phyloP scores from a whole-genome alignment of 2,888 invertebrate genomes.

The Drosophila koepferae region DNA sequence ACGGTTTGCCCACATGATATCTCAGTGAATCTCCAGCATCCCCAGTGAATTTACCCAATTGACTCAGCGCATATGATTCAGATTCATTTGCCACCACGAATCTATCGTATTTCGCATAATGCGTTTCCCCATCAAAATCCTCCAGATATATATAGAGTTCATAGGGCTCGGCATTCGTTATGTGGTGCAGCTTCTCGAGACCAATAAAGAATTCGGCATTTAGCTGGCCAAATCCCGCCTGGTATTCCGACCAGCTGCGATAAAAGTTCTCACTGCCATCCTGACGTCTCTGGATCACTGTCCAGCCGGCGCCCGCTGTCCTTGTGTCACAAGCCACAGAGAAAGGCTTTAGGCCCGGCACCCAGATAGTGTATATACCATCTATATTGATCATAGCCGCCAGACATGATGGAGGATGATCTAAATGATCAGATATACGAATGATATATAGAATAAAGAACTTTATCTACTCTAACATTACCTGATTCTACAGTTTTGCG shows the following conservation, averaged over 20 bases:
- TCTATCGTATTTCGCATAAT: conserved; percentile 87
- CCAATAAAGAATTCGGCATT: conserved; percentile 90
- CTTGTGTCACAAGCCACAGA: conserved; percentile 57
- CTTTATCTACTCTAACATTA: background rate
- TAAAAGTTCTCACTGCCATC: conserved; percentile 89
- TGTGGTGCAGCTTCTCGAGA: conserved; percentile 87
- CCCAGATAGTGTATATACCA: conserved; percentile 51
- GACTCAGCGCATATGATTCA: conserved; percentile 88
- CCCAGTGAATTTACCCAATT: conserved; percentile 88
- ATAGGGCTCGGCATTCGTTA: conserved; percentile 83
- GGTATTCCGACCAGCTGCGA: conserved; percentile 88
- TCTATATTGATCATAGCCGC: conserved; percentile 67
- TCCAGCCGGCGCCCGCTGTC: conserved; percentile 87
- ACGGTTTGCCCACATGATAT: conserved; percentile 89
- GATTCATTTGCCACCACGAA: conserved; percentile 88
- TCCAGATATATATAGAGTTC: conserved; percentile 88
- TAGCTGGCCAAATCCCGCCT: conserved; percentile 89
- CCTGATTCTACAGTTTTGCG: background rate
- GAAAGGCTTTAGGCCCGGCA: conserved; percentile 82
- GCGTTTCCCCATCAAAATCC: conserved; percentile 87
- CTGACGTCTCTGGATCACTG: conserved; percentile 88
- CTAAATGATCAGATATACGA: background rate
- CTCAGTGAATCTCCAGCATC: conserved; percentile 89
- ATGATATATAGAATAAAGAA: background rate
- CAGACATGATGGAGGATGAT: conserved; percentile 62